A percentile compares a stretch with the other conserved stretches of the same genome.
phyloP scores from a whole-genome alignment of 2,797 vertebrate species.

The Perodicticus potto region DNA sequence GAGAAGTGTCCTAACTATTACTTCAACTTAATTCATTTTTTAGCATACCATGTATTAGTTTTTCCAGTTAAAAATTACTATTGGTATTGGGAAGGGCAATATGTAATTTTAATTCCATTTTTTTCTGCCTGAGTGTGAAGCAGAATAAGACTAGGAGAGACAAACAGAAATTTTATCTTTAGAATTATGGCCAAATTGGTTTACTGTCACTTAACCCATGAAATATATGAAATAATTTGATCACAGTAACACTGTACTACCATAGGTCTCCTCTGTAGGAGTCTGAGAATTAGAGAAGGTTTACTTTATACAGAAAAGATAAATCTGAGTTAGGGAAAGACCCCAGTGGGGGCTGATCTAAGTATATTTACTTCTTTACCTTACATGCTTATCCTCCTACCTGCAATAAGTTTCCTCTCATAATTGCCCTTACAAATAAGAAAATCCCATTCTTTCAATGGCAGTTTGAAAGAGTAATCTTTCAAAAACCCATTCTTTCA shows the following conservation, averaged over 20 bases:
- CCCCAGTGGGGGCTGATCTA: neutral
- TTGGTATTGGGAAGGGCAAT: neutral
- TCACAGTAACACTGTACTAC: neutral
- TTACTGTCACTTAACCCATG: neutral
- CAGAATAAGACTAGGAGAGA: conserved; percentile 13
- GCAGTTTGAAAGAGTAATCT: neutral
- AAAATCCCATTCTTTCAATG: neutral
- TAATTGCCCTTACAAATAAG: neutral
- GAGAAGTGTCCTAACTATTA: neutral
- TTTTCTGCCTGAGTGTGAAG: neutral
- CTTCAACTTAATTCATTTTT: conserved; percentile 6
- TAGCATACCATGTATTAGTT: neutral
- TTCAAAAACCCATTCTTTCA: neutral
- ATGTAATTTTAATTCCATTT: neutral
- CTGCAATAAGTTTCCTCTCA: neutral
- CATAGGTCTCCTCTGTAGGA: neutral
- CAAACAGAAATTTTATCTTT: conserved; percentile 35
- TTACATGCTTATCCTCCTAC: neutral
- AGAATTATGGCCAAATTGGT: neutral
- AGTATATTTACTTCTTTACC: neutral
- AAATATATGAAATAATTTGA: neutral
- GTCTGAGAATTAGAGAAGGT: neutral
- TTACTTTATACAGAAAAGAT: neutral
- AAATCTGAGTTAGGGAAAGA: neutral
- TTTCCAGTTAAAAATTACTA: conserved; percentile 41